phyloP scores from a whole-genome alignment of 1,140 invertebrate genomes.

The Babylonia areolata region DNA sequence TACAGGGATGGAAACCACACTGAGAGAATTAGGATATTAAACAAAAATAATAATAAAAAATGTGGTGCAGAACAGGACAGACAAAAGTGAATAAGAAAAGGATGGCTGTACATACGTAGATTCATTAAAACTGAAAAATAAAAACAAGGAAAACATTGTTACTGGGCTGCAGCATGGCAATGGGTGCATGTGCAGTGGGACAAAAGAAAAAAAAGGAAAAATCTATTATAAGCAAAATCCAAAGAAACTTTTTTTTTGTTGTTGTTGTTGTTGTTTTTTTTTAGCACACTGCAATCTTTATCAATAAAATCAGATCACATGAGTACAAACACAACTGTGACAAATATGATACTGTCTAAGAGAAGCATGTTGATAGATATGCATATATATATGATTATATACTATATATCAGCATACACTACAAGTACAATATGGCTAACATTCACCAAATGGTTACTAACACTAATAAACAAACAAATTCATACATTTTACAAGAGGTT shows the following conservation, averaged over 20 bases:
- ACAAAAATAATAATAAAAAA: not conserved
- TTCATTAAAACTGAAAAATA: constrained; percentile 35
- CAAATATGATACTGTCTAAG: not conserved
- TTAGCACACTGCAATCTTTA: not conserved
- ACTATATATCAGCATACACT: too few species aligned
- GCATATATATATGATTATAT: too few species aligned
- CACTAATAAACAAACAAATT: too few species aligned
- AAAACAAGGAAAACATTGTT: constrained; percentile 22
- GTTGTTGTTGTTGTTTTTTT: too few species aligned
- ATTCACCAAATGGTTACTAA: too few species aligned
- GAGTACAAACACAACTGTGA: not conserved
- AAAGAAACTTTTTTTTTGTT: not conserved
- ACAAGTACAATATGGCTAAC: too few species aligned
- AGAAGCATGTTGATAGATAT: not conserved
- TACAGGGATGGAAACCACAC: not conserved
- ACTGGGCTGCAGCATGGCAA: constrained; percentile 13
- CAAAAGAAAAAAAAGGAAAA: not conserved
- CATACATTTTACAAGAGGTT: too few species aligned
- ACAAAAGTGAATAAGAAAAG: constrained; percentile 11
- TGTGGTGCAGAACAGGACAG: not conserved
- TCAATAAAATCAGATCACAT: not conserved
- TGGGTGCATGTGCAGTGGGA: not conserved
- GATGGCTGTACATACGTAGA: constrained; percentile 26
- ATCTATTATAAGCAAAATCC: not conserved
- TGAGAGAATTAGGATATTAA: too few species aligned